phyloP scores from a whole-genome alignment of 2,888 invertebrate species.

The Mesorhabditis belari region DNA sequence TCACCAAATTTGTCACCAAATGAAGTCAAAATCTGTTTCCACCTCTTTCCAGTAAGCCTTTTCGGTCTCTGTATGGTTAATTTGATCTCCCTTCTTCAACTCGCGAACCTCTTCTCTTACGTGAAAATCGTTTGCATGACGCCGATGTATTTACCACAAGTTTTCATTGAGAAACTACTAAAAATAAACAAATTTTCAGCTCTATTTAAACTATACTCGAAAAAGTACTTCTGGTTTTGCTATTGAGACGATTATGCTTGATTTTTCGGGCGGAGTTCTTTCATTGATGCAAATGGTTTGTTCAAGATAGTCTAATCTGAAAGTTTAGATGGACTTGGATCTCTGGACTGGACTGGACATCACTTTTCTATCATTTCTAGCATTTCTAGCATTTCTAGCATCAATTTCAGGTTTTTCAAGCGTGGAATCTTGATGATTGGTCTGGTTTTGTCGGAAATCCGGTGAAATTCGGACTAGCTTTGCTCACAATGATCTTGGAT shows the following conservation, averaged over 20 bases:
- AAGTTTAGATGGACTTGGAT: not conserved
- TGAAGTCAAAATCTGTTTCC: too few relatives aligned
- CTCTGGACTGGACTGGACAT: not conserved
- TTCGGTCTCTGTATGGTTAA: constrained; percentile 53
- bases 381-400: too few relatives aligned
- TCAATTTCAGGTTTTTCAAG: constrained; percentile 6
- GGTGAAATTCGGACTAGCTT: constrained; percentile 87
- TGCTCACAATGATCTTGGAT: constrained; percentile 92
- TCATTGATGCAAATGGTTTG: constrained; percentile 89
- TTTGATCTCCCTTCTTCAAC: constrained; percentile 77
- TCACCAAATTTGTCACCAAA: too few relatives aligned
- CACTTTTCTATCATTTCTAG: too few relatives aligned
- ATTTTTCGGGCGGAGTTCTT: constrained; percentile 85
- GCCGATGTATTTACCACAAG: constrained; percentile 96
- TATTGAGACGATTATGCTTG: constrained; percentile 91
- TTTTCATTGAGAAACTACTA: too few relatives aligned
- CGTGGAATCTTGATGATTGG: constrained; percentile 72
- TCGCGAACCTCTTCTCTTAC: constrained; percentile 88
- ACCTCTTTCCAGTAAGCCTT: constrained; percentile 1
- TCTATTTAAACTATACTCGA: constrained; percentile 86
- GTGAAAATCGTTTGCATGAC: constrained; percentile 88
- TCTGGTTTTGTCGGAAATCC: constrained; percentile 88
- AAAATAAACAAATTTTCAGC: too few relatives aligned
- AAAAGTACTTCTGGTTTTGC: constrained; percentile 97
- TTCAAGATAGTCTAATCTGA: not conserved